Percentiles rank a stretch among this genome's conserved stretches.
These are phyloP conservation scores for Thamnophis elegans DNA, from an alignment of 2,797 vertebrate genomes.

Conservation along the genomic window DNA sequence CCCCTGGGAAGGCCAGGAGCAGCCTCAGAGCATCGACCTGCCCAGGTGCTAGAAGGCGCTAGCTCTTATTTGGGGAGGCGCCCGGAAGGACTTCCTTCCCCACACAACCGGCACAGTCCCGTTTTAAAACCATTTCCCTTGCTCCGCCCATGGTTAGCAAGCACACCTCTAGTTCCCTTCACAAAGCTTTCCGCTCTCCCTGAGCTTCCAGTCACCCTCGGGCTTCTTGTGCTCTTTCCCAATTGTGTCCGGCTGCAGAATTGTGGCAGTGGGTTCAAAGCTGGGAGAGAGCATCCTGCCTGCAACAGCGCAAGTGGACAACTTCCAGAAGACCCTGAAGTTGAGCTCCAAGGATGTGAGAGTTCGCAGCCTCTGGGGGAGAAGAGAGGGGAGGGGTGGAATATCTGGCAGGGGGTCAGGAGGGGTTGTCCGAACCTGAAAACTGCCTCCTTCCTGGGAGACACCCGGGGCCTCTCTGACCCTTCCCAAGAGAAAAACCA, in stretches of 20 bases:
- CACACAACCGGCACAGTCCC: background rate
- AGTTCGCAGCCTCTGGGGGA: background rate
- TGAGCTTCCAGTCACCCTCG: background rate
- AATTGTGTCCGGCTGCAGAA: conserved; percentile 67
- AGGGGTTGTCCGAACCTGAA: background rate
- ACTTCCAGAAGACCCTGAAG: conserved; percentile 76
- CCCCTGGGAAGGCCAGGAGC: background rate
- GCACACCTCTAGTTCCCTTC: background rate
- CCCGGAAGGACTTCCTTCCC: background rate
- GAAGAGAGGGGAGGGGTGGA: background rate
- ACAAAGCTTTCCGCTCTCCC: background rate
- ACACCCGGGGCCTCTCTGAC: background rate
- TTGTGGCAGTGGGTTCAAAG: conserved; percentile 76
- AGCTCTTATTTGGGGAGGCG: background rate
- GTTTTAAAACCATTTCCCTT: background rate
- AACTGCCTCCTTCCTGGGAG: background rate
- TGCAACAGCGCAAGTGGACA: conserved; percentile 72
- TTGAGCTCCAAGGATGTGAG: conserved; percentile 77
- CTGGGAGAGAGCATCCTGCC: conserved; percentile 71
- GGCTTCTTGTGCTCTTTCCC: background rate
- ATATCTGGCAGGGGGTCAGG: background rate
- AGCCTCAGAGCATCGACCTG: background rate
- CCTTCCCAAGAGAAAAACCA: background rate
- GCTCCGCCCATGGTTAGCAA: background rate
- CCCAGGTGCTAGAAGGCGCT: background rate